Conservation (phyloP, 2,888 invertebrate genomes). For the Alviniconcha strummeri region DNA sequence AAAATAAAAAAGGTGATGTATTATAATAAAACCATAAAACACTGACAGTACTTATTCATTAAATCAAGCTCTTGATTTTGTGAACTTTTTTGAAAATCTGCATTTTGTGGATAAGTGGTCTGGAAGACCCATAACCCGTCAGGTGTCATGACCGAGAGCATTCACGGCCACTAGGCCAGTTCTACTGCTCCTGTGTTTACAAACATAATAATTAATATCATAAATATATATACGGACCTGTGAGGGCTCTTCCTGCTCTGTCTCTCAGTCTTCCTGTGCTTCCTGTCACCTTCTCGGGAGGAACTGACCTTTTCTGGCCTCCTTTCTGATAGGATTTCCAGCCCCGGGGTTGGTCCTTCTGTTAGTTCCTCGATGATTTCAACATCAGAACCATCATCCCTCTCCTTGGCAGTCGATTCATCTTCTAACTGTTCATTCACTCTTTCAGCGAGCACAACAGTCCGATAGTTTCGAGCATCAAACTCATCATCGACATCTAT, state of each 20-base stretch:
- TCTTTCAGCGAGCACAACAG: constrained; percentile 13
- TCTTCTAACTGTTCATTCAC: constrained; percentile 1
- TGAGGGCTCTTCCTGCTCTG: constrained; percentile 26
- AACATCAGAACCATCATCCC: constrained; percentile 32
- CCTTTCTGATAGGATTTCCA: not conserved
- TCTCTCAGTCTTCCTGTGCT: constrained; percentile 22
- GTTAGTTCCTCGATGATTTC: constrained; percentile 34
- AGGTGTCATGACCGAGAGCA: too few species aligned
- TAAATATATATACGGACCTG: constrained; percentile 17
- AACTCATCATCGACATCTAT: constrained; percentile 44
- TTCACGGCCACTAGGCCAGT: too few species aligned
- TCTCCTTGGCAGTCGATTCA: not conserved
- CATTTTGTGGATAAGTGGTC: too few species aligned
- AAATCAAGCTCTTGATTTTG: too few species aligned
- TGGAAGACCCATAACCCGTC: too few species aligned
- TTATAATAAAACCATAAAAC: too few species aligned
- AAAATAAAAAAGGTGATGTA: too few species aligned
- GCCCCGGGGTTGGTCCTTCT: constrained; percentile 12
- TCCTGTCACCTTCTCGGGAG: not conserved
- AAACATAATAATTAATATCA: too few species aligned
- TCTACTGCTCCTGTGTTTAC: too few species aligned
- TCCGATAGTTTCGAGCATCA: constrained; percentile 18
- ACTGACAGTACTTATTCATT: too few species aligned
- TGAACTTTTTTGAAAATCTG: too few species aligned
- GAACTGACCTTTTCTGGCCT: not conserved